Base-by-base conservation (phyloP, 2,113 vertebrate species). In the Coptodon rendalli region DNA sequence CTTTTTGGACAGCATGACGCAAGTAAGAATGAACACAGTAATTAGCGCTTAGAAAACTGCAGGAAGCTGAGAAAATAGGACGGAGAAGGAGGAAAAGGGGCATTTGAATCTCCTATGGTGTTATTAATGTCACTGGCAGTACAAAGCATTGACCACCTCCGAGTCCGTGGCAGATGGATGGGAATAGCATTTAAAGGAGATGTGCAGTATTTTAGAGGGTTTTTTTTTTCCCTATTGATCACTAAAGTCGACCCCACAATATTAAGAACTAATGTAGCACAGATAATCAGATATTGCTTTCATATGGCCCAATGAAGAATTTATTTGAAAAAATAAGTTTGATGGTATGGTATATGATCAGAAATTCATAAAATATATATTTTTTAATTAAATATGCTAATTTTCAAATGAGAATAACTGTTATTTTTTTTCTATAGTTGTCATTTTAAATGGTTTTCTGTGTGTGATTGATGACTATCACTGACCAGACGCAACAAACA, bases 1-100 rank as follows among this genome's bases (percentile, higher is more conserved):
- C 93, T 96, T 96, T 95, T 90, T 92, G 93, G 92, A 89, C 89
- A 83, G 84, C 71, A 56, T 96, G 96, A 96, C 95, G 95, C 92
- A 94, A 91, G 93, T 78, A 82, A 85, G 79, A 88, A 88, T 88
- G 95, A 97, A 95, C 91, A 95, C 93, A 94, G 94, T 96, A 94
- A 97, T 97, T 96, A 97, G 88, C 38, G 86, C 81, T 85, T 57
- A 86, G 86, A 56, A 94, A 93, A 76, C 92, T 38, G 85, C 91
- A 93, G 93, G 94, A 92, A 87, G 86, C 88, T 1, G 19, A 54
- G 82, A 88, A 86, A 90, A 87, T 19, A 80, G 82, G 87, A 89
- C 12, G 29, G 40, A 80, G 87, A 89, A 78, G 87, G 86, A 89
- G 80, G 59, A 84, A 80, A 93, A 78, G 89, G 89, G 86, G 85